A percentile compares a stretch with the other conserved stretches of the same genome.
Conservation (phyloP, 2,888 invertebrate genomes). For the Drosophila pegasa region DNA sequence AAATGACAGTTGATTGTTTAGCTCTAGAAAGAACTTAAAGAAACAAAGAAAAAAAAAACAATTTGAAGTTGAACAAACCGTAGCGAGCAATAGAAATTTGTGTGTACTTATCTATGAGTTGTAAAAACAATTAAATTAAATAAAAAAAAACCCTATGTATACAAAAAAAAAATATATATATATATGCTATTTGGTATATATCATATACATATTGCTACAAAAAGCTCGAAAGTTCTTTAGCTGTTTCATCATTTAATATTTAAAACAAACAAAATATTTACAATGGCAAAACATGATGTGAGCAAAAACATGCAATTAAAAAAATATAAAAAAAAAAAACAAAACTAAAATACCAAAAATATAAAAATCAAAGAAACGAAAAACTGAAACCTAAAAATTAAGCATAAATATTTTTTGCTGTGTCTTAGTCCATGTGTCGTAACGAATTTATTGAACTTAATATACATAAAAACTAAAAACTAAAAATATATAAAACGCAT, state of each 20-base stretch:
- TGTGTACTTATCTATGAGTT: constrained; percentile 31
- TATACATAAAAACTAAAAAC: constrained; percentile 46
- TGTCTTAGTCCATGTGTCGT: constrained; percentile 85
- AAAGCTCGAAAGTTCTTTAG: constrained; percentile 57
- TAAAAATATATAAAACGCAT: constrained; percentile 26
- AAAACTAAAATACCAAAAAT: constrained; percentile 24
- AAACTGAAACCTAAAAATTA: constrained; percentile 68
- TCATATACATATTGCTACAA: constrained; percentile 40
- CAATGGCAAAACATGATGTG: constrained; percentile 58
- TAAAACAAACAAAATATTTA: constrained; percentile 67
- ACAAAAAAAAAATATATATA: constrained; percentile 44
- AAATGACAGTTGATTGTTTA: constrained; percentile 48
- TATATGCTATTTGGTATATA: not conserved
- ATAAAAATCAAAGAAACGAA: constrained; percentile 30
- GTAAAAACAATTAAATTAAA: constrained; percentile 14
- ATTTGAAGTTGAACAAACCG: constrained; percentile 37
- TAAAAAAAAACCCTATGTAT: constrained; percentile 42
- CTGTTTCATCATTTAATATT: constrained; percentile 72
- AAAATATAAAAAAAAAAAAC: constrained; percentile 20
- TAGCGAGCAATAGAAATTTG: constrained; percentile 44
- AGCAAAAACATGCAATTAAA: constrained; percentile 49
- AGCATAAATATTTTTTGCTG: constrained; percentile 83
- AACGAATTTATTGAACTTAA: constrained; percentile 84
- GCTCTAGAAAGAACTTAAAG: constrained; percentile 18
- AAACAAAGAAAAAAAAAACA: constrained; percentile 12